Evolutionary conservation across 1,140 invertebrate species (phyloP).

Genomic region (Philotrypesis tridentata): DNA sequence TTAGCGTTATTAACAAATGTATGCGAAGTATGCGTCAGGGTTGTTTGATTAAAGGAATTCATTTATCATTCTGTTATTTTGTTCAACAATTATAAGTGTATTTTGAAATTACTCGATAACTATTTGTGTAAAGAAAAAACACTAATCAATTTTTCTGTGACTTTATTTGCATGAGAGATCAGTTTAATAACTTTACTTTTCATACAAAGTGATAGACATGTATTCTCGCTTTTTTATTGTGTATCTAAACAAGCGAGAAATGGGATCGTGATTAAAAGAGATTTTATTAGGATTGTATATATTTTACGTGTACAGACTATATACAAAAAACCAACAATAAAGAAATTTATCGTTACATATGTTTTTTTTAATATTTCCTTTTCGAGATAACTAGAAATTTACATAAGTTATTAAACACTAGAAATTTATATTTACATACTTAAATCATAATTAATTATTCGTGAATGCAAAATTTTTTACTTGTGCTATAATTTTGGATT

Average conservation of each 20-base stretch:
- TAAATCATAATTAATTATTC: constrained; percentile 38
- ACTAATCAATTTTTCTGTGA: constrained; percentile 13
- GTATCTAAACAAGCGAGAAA: constrained; percentile 19
- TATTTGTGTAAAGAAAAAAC: constrained; percentile 26
- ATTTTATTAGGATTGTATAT: constrained; percentile 55
- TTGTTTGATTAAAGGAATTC: not conserved
- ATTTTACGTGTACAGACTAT: constrained; percentile 53
- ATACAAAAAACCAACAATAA: constrained; percentile 47
- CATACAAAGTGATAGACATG: not conserved
- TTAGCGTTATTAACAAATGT: not conserved
- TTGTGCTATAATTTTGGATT: constrained; percentile 63
- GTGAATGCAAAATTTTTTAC: not conserved
- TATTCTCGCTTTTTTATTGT: constrained; percentile 23
- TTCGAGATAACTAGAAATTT: constrained; percentile 34
- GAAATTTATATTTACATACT: constrained; percentile 43
- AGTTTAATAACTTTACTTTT: constrained; percentile 26
- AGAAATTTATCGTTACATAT: constrained; percentile 52
- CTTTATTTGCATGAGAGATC: constrained; percentile 30
- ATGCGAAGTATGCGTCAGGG: not conserved
- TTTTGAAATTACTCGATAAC: constrained; percentile 19
- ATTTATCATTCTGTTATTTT: constrained; percentile 17
- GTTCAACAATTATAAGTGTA: not conserved
- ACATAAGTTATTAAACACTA: constrained; percentile 34
- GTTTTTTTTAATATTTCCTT: constrained; percentile 20
- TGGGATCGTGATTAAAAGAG: constrained; percentile 47